Evolutionary conservation across 2,888 invertebrate genomes (phyloP).

Genomic region (Lasioglossum morio): DNA sequence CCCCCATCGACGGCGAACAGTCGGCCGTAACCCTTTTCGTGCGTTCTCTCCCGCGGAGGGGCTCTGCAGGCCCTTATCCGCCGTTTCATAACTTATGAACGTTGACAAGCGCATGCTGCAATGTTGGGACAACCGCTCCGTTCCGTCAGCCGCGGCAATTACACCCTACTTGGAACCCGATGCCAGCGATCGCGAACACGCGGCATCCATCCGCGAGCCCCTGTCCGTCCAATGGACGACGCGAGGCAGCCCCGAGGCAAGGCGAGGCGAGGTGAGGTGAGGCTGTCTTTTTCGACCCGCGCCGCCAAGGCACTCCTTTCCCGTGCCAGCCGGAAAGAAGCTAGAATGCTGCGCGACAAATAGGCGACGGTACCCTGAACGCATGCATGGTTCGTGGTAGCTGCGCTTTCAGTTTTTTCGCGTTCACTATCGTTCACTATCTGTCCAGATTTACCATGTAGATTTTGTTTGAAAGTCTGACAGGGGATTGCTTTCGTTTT

Average conservation of each 20-base stretch:
- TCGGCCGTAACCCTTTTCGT: constrained; percentile 50
- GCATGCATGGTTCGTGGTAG: neutral
- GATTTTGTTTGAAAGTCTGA: neutral
- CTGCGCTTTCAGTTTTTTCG: neutral
- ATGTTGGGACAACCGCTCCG: constrained; percentile 71
- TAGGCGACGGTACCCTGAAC: constrained; percentile 6
- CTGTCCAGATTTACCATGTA: too few species aligned
- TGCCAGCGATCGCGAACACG: constrained; percentile 48
- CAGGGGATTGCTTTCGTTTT: neutral
- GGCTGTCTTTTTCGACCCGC: constrained; percentile 31
- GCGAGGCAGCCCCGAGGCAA: neutral
- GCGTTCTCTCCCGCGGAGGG: constrained; percentile 57
- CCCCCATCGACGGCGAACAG: neutral
- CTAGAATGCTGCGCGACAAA: constrained; percentile 31
- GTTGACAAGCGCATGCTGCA: constrained; percentile 75
- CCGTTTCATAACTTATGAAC: constrained; percentile 80
- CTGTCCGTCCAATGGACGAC: constrained; percentile 4
- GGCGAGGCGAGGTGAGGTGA: neutral
- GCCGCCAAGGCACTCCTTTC: constrained; percentile 23
- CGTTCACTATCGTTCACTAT: neutral
- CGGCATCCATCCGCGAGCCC: constrained; percentile 51
- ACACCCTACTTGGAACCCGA: constrained; percentile 74
- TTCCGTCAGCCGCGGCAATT: constrained; percentile 71
- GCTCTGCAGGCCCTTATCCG: constrained; percentile 65
- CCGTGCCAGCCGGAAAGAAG: constrained; percentile 36